Evolutionary conservation across 2,113 vertebrate genomes (phyloP).

Genomic region (Cyanoderma ruficeps): DNA sequence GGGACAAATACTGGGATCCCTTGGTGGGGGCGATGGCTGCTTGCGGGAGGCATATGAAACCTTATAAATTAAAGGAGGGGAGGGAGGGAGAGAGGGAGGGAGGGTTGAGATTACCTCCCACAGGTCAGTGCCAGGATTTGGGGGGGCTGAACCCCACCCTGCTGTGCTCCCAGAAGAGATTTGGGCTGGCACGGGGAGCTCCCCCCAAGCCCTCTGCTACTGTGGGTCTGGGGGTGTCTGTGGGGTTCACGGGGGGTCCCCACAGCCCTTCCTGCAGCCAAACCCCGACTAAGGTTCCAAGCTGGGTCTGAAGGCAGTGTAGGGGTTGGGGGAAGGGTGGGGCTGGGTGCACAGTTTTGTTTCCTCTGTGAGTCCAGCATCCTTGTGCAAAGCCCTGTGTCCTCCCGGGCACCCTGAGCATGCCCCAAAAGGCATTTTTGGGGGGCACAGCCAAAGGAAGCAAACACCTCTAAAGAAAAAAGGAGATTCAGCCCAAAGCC

Average conservation of each 20-base stretch:
- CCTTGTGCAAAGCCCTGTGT: not conserved
- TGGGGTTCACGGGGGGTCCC: not conserved
- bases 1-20: too few species aligned
- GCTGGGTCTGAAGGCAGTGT: not conserved
- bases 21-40: not conserved
- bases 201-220: not conserved
- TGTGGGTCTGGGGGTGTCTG: not conserved
- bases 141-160: not conserved
- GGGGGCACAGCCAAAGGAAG: not conserved
- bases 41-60: not conserved
- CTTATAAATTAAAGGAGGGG: slow-evolving; percentile 10
- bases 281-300: not conserved
- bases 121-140: not conserved
- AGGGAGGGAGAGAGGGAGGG: too few species aligned
- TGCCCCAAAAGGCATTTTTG: not conserved
- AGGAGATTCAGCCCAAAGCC: not conserved
- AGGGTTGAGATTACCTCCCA: not conserved
- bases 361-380: not conserved
- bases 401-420: not conserved
- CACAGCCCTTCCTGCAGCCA: not conserved
- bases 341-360: not conserved
- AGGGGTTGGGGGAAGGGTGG: not conserved
- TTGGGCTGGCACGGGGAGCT: not conserved
- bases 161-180: not conserved
- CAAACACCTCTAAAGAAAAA: not conserved